phyloP scores from a whole-genome alignment of 1,140 invertebrate genomes.

The Papilio xuthus region DNA sequence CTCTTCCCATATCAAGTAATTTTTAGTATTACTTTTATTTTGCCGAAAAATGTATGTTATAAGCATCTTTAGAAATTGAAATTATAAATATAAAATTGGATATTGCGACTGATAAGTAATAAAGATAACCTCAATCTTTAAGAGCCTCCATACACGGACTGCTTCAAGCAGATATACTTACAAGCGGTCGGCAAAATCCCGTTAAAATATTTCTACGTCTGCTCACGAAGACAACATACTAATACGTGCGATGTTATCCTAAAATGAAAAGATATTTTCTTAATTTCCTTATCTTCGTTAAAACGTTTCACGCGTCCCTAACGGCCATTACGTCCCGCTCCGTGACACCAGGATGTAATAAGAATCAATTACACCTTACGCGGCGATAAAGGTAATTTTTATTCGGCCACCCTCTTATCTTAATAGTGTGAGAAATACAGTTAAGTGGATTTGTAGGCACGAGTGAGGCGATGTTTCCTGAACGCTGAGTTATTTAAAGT shows the following conservation, averaged over 20 bases:
- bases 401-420: constrained; percentile 65
- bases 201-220: neutral
- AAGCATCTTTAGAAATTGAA: no score
- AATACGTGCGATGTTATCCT: neutral
- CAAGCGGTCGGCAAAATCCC: neutral
- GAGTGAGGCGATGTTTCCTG: constrained; percentile 68
- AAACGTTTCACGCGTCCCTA: constrained; percentile 31
- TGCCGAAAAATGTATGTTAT: neutral
- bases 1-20: neutral
- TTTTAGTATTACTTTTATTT: constrained; percentile 1
- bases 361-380: constrained; percentile 67
- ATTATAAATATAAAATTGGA: no score
- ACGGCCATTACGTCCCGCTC: constrained; percentile 34
- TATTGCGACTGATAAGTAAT: no score
- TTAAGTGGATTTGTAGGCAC: constrained; percentile 71
- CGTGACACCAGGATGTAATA: constrained; percentile 60
- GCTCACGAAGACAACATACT: neutral
- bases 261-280: constrained; percentile 24
- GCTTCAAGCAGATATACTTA: neutral
- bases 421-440: constrained; percentile 71
- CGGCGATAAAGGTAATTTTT: constrained; percentile 64
- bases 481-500: constrained; percentile 77
- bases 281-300: constrained; percentile 23
- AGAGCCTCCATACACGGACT: neutral
- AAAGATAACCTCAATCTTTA: no score